Evolutionary conservation across 2,888 invertebrate species (phyloP).

Genomic region (Trisateles emortualis): DNA sequence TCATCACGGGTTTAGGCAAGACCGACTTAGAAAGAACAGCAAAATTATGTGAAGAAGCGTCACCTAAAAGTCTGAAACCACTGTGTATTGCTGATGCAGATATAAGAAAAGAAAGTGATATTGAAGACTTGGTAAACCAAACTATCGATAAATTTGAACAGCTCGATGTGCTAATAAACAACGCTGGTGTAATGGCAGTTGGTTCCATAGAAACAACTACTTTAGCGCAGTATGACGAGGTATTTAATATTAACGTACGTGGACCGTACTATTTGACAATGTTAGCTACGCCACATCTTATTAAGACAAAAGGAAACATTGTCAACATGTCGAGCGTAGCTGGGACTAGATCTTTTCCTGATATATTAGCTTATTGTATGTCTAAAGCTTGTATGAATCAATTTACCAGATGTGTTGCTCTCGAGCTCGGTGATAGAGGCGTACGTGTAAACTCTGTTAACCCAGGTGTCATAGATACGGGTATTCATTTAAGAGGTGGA

Average conservation of each 20-base stretch:
- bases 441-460: constrained; percentile 95
- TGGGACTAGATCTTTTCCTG: constrained; percentile 93
- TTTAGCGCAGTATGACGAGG: constrained; percentile 54
- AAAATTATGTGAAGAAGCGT: constrained; percentile 66
- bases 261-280: constrained; percentile 88
- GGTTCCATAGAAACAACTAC: constrained; percentile 58
- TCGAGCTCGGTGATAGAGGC: constrained; percentile 91
- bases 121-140: constrained; percentile 87
- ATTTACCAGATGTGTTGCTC: constrained; percentile 93
- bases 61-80: constrained; percentile 65
- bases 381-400: constrained; percentile 97
- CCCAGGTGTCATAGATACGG: constrained; percentile 94
- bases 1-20: constrained; percentile 89
- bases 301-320: constrained; percentile 88
- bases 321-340: constrained; percentile 93
- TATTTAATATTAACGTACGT: constrained; percentile 90
- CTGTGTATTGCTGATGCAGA: constrained; percentile 87
- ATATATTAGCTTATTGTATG: constrained; percentile 93
- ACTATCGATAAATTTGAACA: constrained; percentile 89
- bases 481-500: constrained; percentile 87
- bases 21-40: constrained; percentile 84
- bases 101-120: constrained; percentile 88
- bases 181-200: constrained; percentile 83
- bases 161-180: constrained; percentile 70
- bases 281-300: constrained; percentile 89